Evolutionary conservation across 2,113 vertebrate species (phyloP).

Genomic region (Mus spicilegus): DNA sequence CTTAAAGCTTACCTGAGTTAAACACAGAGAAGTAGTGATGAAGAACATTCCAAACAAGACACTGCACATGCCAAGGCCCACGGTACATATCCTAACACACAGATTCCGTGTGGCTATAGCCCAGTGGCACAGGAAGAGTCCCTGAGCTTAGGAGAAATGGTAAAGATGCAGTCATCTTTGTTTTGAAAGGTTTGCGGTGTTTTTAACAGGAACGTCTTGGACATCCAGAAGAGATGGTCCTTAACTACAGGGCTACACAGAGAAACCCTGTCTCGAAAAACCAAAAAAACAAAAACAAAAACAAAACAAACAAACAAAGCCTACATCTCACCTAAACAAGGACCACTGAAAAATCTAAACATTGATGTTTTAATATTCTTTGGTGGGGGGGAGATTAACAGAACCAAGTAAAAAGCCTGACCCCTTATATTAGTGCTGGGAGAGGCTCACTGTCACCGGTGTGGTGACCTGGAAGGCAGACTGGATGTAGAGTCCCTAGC

Average conservation of each 20-base stretch:
- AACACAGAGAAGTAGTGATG: background rate
- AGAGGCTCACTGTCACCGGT: background rate
- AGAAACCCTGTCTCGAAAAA: too few species aligned
- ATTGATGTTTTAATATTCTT: background rate
- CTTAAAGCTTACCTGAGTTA: background rate
- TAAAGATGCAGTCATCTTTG: background rate
- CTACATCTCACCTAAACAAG: background rate
- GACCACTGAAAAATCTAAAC: background rate
- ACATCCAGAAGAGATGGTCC: background rate
- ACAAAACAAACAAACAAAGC: too few species aligned
- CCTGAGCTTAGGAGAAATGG: background rate
- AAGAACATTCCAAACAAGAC: conserved; percentile 13
- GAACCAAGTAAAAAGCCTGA: background rate
- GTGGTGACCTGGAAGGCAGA: background rate
- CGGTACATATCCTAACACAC: background rate
- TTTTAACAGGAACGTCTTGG: background rate
- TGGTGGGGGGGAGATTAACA: background rate
- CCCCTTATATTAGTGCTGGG: background rate
- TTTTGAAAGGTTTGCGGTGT: background rate
- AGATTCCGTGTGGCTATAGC: background rate
- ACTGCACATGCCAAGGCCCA: background rate
- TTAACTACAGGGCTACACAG: background rate
- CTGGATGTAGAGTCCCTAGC: background rate
- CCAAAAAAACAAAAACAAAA: too few species aligned
- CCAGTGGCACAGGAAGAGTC: background rate